Percentiles rank a stretch among this genome's conserved stretches.
Conservation (phyloP, 2,797 vertebrate genomes). For the Bradypodion pumilum region DNA sequence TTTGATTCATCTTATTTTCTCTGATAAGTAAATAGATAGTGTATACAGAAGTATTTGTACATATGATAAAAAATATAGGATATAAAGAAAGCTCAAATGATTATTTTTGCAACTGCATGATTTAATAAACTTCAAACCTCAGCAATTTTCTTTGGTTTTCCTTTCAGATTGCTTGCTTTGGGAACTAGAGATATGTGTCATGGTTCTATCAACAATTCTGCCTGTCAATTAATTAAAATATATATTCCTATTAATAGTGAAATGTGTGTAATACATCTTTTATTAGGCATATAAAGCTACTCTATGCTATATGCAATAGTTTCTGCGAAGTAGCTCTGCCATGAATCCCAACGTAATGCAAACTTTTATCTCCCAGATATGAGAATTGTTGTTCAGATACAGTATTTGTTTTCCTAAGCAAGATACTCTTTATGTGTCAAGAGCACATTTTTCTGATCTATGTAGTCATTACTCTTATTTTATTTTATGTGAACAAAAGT, state of each 20-base stretch:
- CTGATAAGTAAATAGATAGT: conserved; percentile 34
- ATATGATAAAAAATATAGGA: conserved; percentile 7
- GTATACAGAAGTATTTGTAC: conserved; percentile 24
- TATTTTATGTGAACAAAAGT: neutral
- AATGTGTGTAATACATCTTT: conserved; percentile 51
- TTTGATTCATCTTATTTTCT: conserved; percentile 50
- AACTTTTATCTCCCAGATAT: conserved; percentile 13
- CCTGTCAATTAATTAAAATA: conserved; percentile 70
- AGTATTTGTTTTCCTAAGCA: conserved; percentile 40
- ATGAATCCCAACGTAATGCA: neutral
- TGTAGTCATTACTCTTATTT: conserved; percentile 32
- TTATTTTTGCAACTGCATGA: conserved; percentile 45
- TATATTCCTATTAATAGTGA: conserved; percentile 70
- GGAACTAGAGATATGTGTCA: conserved; percentile 55
- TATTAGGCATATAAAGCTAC: conserved; percentile 50
- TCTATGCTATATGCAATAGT: conserved; percentile 30
- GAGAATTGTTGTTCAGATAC: conserved; percentile 21
- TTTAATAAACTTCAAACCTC: conserved; percentile 53
- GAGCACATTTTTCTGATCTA: conserved; percentile 29
- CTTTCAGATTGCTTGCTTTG: conserved; percentile 55
- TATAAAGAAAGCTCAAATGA: conserved; percentile 37
- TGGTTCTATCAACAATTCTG: conserved; percentile 63
- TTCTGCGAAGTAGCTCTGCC: conserved; percentile 12
- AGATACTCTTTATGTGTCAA: conserved; percentile 32
- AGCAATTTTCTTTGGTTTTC: conserved; percentile 56